Evolutionary conservation across 2,797 vertebrate genomes (phyloP).

Genomic region (Cottoperca gobio): DNA sequence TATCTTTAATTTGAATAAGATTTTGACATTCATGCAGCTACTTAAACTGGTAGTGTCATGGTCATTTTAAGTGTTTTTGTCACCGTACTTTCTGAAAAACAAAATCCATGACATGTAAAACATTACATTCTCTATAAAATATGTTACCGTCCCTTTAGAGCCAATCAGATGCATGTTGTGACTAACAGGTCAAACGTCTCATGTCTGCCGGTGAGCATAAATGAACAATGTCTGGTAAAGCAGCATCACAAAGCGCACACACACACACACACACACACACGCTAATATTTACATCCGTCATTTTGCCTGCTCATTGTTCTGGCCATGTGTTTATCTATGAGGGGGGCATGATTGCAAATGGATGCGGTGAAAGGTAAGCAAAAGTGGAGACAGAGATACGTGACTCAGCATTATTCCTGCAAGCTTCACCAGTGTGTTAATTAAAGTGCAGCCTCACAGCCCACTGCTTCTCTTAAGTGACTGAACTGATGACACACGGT

Average conservation of each 20-base stretch:
- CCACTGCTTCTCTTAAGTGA: constrained; percentile 31
- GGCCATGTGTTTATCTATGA: constrained; percentile 17
- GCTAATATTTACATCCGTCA: constrained; percentile 39
- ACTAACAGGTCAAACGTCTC: background rate
- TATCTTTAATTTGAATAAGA: background rate
- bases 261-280: constrained; percentile 6
- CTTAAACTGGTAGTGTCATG: background rate
- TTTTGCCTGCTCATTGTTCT: constrained; percentile 26
- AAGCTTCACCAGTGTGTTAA: constrained; percentile 30
- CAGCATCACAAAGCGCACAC: constrained; percentile 11
- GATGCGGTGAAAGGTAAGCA: constrained; percentile 20
- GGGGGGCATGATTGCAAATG: constrained; percentile 1
- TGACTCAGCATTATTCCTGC: constrained; percentile 52
- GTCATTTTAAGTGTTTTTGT: background rate
- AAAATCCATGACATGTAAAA: background rate
- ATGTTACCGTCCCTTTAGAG: background rate
- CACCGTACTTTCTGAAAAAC: background rate
- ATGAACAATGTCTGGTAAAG: constrained; percentile 13
- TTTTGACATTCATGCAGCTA: background rate
- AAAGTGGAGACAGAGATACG: constrained; percentile 25
- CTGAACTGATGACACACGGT: constrained; percentile 28
- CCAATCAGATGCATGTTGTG: background rate
- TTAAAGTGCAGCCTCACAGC: constrained; percentile 43
- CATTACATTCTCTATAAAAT: background rate
- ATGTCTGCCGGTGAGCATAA: constrained; percentile 6